Percentiles rank a stretch among this genome's conserved stretches.
Conservation (phyloP, 2,113 vertebrate genomes). For the Coracopsis vasa region DNA sequence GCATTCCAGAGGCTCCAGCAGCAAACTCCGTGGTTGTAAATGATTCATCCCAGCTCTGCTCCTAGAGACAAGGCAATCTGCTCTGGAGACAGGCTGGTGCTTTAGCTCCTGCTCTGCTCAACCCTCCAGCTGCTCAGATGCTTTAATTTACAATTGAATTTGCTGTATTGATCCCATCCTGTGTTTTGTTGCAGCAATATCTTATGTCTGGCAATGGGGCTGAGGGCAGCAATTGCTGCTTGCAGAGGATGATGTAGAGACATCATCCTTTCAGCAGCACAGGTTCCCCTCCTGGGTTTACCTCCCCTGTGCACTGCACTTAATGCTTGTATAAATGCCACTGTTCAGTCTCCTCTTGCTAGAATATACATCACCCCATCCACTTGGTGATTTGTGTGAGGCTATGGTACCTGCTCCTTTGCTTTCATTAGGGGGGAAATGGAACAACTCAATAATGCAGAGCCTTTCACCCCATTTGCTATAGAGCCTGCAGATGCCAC, state of each 20-base stretch:
- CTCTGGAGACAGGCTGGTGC: not conserved
- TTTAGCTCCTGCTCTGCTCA: not conserved
- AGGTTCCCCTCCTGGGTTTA: not conserved
- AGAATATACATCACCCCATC: not conserved
- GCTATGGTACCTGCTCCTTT: not conserved
- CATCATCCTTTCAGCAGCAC: not conserved
- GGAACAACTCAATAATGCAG: not conserved
- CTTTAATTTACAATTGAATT: not conserved
- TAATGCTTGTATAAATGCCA: not conserved
- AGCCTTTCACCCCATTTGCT: slow-evolving; percentile 1
- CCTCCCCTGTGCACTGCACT: not conserved
- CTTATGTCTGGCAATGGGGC: not conserved
- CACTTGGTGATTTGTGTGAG: not conserved
- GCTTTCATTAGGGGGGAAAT: not conserved
- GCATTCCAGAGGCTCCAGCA: not conserved
- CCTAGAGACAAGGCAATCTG: not conserved
- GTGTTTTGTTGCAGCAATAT: not conserved
- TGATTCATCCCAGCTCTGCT: not conserved
- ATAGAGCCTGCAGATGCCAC: not conserved
- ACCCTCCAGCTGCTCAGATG: not conserved
- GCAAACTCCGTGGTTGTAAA: not conserved
- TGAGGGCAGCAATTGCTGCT: not conserved
- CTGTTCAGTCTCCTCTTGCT: not conserved
- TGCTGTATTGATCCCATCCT: not conserved
- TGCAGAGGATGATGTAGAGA: not conserved